These are phyloP conservation scores for Silurus lanzhouensis DNA, from an alignment of 2,797 vertebrate species.

Conservation along the genomic window DNA sequence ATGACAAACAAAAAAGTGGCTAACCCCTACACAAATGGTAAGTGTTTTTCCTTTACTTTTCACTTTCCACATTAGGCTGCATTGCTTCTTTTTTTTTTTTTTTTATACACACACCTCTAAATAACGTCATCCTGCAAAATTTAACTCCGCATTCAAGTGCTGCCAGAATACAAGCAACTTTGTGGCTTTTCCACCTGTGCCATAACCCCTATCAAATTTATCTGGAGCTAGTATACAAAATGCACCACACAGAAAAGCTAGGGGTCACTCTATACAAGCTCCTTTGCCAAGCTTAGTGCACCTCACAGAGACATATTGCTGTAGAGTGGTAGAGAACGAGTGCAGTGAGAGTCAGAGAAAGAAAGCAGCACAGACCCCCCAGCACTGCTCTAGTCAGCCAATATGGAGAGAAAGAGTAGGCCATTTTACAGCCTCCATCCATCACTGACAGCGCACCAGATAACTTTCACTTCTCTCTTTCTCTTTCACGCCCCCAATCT, in stretches of 20 bases:
- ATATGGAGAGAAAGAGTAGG: slow-evolving; percentile 53
- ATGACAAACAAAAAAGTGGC: slow-evolving; percentile 95
- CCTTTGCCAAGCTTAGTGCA: slow-evolving; percentile 39
- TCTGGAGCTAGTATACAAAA: slow-evolving; percentile 20
- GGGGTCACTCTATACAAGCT: slow-evolving; percentile 52
- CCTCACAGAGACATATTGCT: slow-evolving; percentile 56
- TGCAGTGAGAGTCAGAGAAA: slow-evolving; percentile 41
- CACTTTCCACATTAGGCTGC: not conserved
- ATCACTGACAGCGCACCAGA: slow-evolving; percentile 66
- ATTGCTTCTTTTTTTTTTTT: not conserved
- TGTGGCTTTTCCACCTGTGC: slow-evolving; percentile 8
- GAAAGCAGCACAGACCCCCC: slow-evolving; percentile 46
- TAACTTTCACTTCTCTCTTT: slow-evolving; percentile 49
- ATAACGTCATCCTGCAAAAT: not conserved
- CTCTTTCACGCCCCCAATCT: slow-evolving; percentile 36
- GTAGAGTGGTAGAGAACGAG: slow-evolving; percentile 50
- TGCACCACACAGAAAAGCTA: slow-evolving; percentile 57
- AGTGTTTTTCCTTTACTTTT: slow-evolving; percentile 55
- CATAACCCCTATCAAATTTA: slow-evolving; percentile 36
- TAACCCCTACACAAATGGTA: slow-evolving; percentile 91
- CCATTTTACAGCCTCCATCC: slow-evolving; percentile 67
- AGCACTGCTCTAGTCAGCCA: slow-evolving; percentile 53
- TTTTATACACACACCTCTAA: not conserved
- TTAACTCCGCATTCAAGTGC: not conserved
- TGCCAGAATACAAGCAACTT: not conserved